phyloP scores from a whole-genome alignment of 2,888 invertebrate genomes.

The Noctua comes region DNA sequence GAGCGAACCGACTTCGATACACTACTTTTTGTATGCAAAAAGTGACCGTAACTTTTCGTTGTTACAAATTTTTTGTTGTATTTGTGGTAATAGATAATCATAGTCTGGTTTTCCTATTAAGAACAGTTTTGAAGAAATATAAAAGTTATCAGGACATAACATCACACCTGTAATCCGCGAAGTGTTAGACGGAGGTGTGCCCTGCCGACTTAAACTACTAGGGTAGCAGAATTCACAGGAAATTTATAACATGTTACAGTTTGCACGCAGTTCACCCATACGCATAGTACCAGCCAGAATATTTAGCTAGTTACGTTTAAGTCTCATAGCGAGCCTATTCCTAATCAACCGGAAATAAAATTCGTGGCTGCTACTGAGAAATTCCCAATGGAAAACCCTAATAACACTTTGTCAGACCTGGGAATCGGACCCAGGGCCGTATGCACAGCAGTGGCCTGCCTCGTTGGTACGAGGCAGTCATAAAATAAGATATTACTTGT shows the following conservation, averaged over 20 bases:
- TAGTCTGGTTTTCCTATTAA: conserved; percentile 32
- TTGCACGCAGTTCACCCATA: too few relatives aligned
- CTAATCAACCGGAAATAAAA: neutral
- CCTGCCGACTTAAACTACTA: neutral
- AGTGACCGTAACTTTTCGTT: conserved; percentile 43
- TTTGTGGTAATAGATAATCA: conserved; percentile 39
- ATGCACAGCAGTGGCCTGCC: neutral
- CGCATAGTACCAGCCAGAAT: too few relatives aligned
- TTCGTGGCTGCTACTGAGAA: neutral
- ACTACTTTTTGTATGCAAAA: conserved; percentile 54
- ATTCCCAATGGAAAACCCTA: neutral
- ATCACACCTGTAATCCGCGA: neutral
- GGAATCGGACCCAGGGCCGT: neutral
- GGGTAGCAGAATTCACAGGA: too few relatives aligned
- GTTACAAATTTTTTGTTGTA: conserved; percentile 28
- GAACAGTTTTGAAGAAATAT: conserved; percentile 19
- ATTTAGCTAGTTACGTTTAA: neutral
- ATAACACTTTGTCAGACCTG: neutral
- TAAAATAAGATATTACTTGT: neutral
- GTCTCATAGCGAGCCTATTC: neutral
- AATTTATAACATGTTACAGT: too few relatives aligned
- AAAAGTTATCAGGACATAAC: neutral
- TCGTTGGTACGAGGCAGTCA: too few relatives aligned
- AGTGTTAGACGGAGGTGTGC: neutral
- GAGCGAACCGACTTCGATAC: conserved; percentile 53